phyloP scores from a whole-genome alignment of 2,888 invertebrate species.

The Anthophora plumipes region DNA sequence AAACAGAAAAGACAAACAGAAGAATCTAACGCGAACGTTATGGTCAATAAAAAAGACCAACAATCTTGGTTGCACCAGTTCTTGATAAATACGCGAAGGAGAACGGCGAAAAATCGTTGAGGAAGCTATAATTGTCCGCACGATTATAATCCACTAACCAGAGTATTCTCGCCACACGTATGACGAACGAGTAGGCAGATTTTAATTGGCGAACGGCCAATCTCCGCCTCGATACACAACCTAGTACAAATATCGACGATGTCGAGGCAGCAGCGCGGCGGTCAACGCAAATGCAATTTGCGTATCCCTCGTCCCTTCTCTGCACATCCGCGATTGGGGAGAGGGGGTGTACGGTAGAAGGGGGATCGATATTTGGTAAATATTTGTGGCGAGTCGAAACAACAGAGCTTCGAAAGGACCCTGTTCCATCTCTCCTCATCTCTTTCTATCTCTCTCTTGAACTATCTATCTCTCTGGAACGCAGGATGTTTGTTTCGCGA shows the following conservation, averaged over 20 bases:
- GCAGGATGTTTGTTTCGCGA: constrained; percentile 66
- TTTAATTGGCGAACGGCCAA: constrained; percentile 78
- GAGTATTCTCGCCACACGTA: constrained; percentile 55
- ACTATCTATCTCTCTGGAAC: not conserved
- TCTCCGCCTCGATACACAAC: constrained; percentile 71
- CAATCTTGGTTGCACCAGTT: too few relatives aligned
- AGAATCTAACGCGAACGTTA: too few relatives aligned
- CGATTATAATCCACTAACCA: constrained; percentile 58
- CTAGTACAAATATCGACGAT: constrained; percentile 74
- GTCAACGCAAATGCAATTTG: constrained; percentile 74
- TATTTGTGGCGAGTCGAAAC: constrained; percentile 74
- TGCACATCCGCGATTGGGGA: constrained; percentile 23
- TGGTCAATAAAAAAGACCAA: too few relatives aligned
- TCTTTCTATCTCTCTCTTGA: not conserved
- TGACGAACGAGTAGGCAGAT: constrained; percentile 62
- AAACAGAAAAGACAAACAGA: too few relatives aligned
- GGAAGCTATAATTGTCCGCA: not conserved
- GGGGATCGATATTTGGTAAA: constrained; percentile 74
- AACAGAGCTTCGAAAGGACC: constrained; percentile 66
- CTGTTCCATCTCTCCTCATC: not conserved
- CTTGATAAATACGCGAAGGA: too few relatives aligned
- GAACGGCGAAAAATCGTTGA: too few relatives aligned
- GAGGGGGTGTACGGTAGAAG: not conserved
- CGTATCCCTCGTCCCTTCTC: constrained; percentile 60
- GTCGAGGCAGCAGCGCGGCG: constrained; percentile 59